A percentile compares a stretch with the other conserved stretches of the same genome.
phyloP scores from a whole-genome alignment of 2,113 vertebrate species.

The Oceanites oceanicus region DNA sequence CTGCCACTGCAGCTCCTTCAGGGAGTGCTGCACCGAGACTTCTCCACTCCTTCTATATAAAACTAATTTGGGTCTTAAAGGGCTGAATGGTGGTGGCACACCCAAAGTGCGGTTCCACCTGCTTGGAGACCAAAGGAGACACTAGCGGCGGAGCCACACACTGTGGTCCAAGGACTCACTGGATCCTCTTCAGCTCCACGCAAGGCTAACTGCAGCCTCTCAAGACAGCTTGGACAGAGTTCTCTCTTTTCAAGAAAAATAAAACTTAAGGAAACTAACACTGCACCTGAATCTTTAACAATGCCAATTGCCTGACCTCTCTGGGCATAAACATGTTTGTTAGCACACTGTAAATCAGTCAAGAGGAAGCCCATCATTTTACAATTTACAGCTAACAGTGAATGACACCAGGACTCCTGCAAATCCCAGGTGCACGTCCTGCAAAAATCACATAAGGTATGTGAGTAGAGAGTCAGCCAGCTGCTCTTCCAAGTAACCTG shows the following conservation, averaged over 20 bases:
- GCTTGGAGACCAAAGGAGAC: rapidly evolving
- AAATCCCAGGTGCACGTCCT: not conserved
- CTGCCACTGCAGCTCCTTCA: not conserved
- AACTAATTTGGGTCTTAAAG: not conserved
- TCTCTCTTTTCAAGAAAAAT: not conserved
- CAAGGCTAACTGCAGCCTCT: not conserved
- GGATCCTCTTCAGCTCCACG: not conserved
- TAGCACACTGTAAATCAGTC: not conserved
- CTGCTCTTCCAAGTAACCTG: not conserved
- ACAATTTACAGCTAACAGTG: not conserved
- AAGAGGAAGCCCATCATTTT: not conserved
- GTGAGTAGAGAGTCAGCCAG: not conserved
- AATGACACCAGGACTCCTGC: not conserved
- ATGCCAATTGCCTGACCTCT: not conserved
- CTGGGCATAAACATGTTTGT: not conserved
- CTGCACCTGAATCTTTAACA: not conserved
- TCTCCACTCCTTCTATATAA: not conserved
- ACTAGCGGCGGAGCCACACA: not conserved
- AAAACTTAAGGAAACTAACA: not conserved
- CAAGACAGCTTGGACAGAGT: no score
- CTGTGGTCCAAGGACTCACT: not conserved
- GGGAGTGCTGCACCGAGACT: not conserved
- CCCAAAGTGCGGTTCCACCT: not conserved
- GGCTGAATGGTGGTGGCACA: rapidly evolving
- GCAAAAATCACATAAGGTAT: not conserved